These are phyloP conservation scores for Eilema caniola DNA, from an alignment of 2,888 invertebrate genomes.

Conservation along the genomic window DNA sequence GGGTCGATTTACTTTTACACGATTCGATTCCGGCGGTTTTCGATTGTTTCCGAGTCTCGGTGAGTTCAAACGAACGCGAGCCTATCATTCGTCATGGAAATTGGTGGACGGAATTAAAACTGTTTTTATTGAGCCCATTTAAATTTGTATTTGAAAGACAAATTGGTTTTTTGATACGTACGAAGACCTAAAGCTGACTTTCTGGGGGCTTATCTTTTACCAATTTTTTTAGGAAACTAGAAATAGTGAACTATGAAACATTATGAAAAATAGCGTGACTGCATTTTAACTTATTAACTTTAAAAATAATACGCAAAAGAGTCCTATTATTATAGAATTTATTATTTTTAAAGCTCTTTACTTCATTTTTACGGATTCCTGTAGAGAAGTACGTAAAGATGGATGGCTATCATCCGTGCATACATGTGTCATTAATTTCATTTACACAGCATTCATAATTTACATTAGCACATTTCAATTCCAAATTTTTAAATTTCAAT, in stretches of 20 bases:
- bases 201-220: background rate
- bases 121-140: conserved; percentile 50
- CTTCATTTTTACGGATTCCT: too few relatives aligned
- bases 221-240: background rate
- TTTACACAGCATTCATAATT: too few relatives aligned
- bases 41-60: conserved; percentile 70
- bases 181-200: conserved; percentile 26
- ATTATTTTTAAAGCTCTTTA: too few relatives aligned
- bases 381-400: too few relatives aligned
- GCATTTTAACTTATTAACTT: too few relatives aligned
- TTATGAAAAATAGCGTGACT: too few relatives aligned
- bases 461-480: too few relatives aligned
- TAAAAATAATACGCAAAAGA: too few relatives aligned
- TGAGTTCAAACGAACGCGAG: conserved; percentile 65
- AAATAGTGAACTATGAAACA: background rate
- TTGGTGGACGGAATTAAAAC: conserved; percentile 59
- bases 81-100: conserved; percentile 73
- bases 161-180: conserved; percentile 21
- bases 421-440: too few relatives aligned
- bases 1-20: conserved; percentile 70
- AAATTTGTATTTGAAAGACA: conserved; percentile 23
- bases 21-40: conserved; percentile 73
- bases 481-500: background rate
- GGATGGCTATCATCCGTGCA: too few relatives aligned
- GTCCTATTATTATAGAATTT: too few relatives aligned